These are phyloP conservation scores for Lutjanus erythropterus DNA, from an alignment of 2,113 vertebrate genomes.

Conservation along the genomic window DNA sequence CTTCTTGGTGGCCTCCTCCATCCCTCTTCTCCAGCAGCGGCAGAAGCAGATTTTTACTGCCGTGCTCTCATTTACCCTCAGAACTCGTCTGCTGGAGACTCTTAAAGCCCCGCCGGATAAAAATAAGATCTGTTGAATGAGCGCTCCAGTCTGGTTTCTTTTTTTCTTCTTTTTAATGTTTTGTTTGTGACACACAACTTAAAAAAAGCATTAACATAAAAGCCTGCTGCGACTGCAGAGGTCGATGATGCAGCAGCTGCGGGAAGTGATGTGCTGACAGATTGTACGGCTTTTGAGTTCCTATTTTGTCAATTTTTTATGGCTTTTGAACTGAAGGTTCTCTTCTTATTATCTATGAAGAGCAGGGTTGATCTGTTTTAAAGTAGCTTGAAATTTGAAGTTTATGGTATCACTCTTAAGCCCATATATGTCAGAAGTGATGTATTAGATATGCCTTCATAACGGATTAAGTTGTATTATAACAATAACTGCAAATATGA, in stretches of 20 bases:
- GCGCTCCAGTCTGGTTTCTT: slow-evolving; percentile 6
- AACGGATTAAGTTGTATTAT: not conserved
- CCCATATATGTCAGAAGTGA: slow-evolving; percentile 5
- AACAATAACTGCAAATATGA: not conserved
- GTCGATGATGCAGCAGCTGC: slow-evolving; percentile 41
- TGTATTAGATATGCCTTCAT: not conserved
- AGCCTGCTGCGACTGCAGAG: slow-evolving; percentile 54
- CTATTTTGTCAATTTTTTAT: slow-evolving; percentile 17
- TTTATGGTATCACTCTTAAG: slow-evolving; percentile 2
- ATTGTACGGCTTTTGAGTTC: slow-evolving; percentile 12
- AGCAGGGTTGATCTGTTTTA: not conserved
- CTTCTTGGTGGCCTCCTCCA: slow-evolving; percentile 69
- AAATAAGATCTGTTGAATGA: slow-evolving; percentile 53
- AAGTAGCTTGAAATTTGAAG: slow-evolving; percentile 17
- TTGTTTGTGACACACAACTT: slow-evolving; percentile 59
- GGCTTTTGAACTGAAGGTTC: slow-evolving; percentile 14
- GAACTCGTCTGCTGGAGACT: slow-evolving; percentile 53
- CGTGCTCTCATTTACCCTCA: slow-evolving; percentile 45
- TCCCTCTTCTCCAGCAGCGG: slow-evolving; percentile 58
- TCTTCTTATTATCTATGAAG: slow-evolving; percentile 1
- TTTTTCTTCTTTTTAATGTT: slow-evolving; percentile 49
- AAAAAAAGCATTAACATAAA: slow-evolving; percentile 55
- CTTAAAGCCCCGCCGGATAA: slow-evolving; percentile 51
- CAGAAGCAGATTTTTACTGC: slow-evolving; percentile 61
- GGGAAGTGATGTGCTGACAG: slow-evolving; percentile 42